A percentile compares a stretch with the other conserved stretches of the same genome.
phyloP scores from a whole-genome alignment of 2,797 vertebrate species.

The Erethizon dorsatum region DNA sequence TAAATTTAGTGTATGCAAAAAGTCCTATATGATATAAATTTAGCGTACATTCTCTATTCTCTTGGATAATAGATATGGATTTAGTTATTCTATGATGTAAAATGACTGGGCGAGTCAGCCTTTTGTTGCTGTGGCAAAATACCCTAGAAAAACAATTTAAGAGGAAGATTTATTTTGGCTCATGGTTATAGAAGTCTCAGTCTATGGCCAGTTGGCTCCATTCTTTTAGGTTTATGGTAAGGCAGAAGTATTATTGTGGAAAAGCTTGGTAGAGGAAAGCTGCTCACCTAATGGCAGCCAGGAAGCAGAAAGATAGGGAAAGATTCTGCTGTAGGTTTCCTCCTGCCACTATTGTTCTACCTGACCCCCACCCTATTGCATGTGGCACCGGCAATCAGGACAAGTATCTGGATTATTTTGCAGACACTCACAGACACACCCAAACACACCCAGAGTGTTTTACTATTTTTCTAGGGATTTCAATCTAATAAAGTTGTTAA shows the following conservation, averaged over 20 bases:
- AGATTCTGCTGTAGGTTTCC: not conserved
- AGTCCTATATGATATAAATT: not conserved
- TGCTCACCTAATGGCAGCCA: not conserved
- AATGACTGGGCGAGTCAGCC: not conserved
- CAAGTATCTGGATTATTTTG: not conserved
- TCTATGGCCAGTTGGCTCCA: no score
- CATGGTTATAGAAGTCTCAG: not conserved
- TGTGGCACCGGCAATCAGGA: not conserved
- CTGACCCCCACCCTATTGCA: not conserved
- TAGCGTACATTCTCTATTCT: not conserved
- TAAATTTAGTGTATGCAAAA: not conserved
- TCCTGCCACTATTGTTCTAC: not conserved
- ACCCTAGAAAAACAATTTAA: not conserved
- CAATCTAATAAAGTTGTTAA: not conserved
- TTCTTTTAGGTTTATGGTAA: not conserved
- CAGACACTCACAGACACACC: not conserved
- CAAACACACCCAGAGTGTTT: not conserved
- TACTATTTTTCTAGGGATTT: not conserved
- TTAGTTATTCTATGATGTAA: not conserved
- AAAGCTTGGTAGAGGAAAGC: not conserved
- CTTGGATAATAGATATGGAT: not conserved
- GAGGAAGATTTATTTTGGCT: not conserved
- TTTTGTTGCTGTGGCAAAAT: not conserved
- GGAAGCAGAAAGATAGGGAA: not conserved
- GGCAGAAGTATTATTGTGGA: not conserved